Conservation (phyloP, 2,113 vertebrate genomes). For the Chaetura pelagica region DNA sequence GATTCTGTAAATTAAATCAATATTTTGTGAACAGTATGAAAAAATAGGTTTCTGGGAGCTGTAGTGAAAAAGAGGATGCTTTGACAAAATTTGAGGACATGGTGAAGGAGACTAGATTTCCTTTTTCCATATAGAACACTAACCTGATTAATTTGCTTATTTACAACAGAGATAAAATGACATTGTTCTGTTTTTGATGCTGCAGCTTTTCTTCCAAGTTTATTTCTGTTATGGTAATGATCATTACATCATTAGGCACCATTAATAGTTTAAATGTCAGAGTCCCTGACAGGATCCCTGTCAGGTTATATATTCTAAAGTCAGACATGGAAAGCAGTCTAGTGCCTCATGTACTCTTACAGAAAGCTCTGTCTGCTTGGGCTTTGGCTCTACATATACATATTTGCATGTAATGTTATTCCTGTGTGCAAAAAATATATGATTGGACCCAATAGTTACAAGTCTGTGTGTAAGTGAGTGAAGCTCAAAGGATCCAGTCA, state of each 20-base stretch:
- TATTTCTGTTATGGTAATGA: background rate
- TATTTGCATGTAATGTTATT: background rate
- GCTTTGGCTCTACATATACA: background rate
- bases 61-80: background rate
- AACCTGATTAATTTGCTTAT: background rate
- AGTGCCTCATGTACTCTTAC: background rate
- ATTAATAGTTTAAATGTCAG: background rate
- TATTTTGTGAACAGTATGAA: background rate
- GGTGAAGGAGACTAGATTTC: background rate
- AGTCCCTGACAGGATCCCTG: background rate
- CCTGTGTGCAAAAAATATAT: background rate
- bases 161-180: background rate
- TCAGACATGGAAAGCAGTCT: background rate
- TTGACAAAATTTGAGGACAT: background rate
- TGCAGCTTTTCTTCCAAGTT: background rate
- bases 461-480: background rate
- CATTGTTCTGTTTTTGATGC: background rate
- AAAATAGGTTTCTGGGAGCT: background rate
- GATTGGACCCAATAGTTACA: background rate
- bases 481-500: background rate
- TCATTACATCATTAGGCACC: background rate
- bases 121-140: background rate
- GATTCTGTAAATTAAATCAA: background rate
- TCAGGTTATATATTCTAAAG: background rate
- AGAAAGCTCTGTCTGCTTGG: background rate